These are phyloP conservation scores for Leptinotarsa peninsularis DNA, from an alignment of 2,888 invertebrate species.

Conservation along the genomic window DNA sequence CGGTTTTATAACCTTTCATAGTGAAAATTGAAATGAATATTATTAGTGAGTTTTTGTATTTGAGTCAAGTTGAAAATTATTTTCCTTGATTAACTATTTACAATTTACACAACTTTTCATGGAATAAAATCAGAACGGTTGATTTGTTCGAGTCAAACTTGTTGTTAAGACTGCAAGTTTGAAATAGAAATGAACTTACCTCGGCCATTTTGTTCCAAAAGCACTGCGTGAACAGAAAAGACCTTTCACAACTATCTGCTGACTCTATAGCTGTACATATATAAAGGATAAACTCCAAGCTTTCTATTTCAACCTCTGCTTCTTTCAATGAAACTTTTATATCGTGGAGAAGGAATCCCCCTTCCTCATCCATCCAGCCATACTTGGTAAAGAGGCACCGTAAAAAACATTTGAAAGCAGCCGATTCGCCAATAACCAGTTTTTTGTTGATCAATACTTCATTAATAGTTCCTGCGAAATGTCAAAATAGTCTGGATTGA, in stretches of 20 bases:
- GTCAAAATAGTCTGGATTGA: background rate
- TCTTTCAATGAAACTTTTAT: slow-evolving; percentile 60
- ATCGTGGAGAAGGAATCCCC: slow-evolving; percentile 62
- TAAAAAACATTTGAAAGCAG: slow-evolving; percentile 63
- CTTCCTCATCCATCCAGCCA: slow-evolving; percentile 65
- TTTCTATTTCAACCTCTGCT: slow-evolving; percentile 55
- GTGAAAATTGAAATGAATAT: no score
- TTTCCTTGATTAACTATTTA: no score
- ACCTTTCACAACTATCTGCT: slow-evolving; percentile 61
- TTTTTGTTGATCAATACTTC: slow-evolving; percentile 62
- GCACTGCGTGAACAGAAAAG: slow-evolving; percentile 62
- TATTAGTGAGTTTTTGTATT: no score
- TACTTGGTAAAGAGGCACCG: slow-evolving; percentile 64
- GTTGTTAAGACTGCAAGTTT: no score
- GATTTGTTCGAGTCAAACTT: no score
- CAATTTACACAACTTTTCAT: no score
- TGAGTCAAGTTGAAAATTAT: no score
- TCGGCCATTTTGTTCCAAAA: slow-evolving; percentile 63
- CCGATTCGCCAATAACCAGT: slow-evolving; percentile 52
- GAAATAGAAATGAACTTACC: slow-evolving; percentile 44
- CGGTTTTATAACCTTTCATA: no score
- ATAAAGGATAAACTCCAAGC: slow-evolving; percentile 60
- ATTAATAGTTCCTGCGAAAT: slow-evolving; percentile 60
- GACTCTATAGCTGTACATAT: slow-evolving; percentile 61
- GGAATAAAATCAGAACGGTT: no score